A percentile compares a stretch with the other conserved stretches of the same genome.
Conservation (phyloP, 2,888 invertebrate species). For the Synanthedon vespiformis region DNA sequence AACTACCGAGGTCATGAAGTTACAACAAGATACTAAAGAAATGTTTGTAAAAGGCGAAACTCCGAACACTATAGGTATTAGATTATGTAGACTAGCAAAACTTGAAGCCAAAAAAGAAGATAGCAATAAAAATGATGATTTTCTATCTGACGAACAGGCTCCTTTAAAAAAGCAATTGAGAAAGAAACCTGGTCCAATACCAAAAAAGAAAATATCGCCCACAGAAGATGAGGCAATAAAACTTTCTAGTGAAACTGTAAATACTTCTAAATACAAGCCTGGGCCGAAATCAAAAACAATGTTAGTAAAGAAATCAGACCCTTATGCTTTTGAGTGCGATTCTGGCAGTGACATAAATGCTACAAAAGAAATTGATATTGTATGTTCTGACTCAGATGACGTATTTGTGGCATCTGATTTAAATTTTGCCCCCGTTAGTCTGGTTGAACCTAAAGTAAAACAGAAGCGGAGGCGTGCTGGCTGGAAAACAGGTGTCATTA, state of each 20-base stretch:
- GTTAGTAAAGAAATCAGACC: conserved; percentile 26
- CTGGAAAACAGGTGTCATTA: conserved; percentile 51
- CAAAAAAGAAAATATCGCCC: conserved; percentile 8
- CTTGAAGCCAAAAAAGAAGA: conserved; percentile 41
- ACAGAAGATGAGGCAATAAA: not conserved
- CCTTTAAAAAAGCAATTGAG: conserved; percentile 17
- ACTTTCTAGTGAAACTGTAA: not conserved
- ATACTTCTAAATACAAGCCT: conserved; percentile 20
- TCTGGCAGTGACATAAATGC: conserved; percentile 30
- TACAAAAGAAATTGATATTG: conserved; percentile 26
- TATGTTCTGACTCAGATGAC: conserved; percentile 37
- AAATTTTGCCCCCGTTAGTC: conserved; percentile 36
- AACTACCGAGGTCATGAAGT: conserved; percentile 65
- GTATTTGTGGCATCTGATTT: conserved; percentile 37
- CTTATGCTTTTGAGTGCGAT: conserved; percentile 48
- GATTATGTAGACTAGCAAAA: conserved; percentile 74
- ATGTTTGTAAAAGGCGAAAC: conserved; percentile 77
- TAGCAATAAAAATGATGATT: conserved; percentile 18
- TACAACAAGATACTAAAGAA: conserved; percentile 78
- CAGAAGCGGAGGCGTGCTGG: conserved; percentile 37
- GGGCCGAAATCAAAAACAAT: conserved; percentile 47
- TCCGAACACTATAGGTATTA: conserved; percentile 70
- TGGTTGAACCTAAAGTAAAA: conserved; percentile 39
- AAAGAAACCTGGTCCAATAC: conserved; percentile 25
- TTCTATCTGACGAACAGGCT: conserved; percentile 16